phyloP scores from a whole-genome alignment of 2,888 invertebrate genomes.

The Andrena trimmerana region DNA sequence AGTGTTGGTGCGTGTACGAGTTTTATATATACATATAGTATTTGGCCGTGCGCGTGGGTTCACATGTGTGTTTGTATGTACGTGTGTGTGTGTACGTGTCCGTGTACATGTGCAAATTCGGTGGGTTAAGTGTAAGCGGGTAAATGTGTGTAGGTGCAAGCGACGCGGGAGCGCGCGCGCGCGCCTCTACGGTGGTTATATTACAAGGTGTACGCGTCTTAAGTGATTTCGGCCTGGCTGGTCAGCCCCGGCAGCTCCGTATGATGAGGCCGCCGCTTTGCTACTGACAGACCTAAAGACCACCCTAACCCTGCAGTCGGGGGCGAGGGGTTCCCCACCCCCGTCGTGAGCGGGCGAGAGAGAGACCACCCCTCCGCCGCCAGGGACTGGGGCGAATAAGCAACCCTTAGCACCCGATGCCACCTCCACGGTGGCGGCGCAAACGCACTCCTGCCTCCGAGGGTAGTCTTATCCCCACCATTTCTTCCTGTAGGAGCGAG shows the following conservation, averaged over 20 bases:
- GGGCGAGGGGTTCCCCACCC: conserved; percentile 77
- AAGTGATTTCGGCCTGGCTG: conserved; percentile 83
- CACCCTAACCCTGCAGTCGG: conserved; percentile 84
- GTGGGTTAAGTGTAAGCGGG: conserved; percentile 35
- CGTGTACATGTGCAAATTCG: conserved; percentile 18
- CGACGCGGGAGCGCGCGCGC: conserved; percentile 71
- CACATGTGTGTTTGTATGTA: conserved; percentile 54
- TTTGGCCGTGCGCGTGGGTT: conserved; percentile 50
- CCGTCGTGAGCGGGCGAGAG: conserved; percentile 71
- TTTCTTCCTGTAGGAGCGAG: conserved; percentile 75
- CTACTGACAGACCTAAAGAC: conserved; percentile 84
- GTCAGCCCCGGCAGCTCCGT: conserved; percentile 84
- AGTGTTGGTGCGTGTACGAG: conserved; percentile 27
- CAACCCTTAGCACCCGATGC: conserved; percentile 83
- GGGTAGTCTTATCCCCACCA: conserved; percentile 85
- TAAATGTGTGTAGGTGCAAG: conserved; percentile 53
- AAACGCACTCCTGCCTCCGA: conserved; percentile 83
- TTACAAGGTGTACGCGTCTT: conserved; percentile 84
- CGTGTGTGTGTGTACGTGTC: not conserved
- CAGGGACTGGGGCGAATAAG: conserved; percentile 77
- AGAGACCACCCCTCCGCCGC: conserved; percentile 75
- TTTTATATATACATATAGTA: conserved; percentile 50
- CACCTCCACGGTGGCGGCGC: conserved; percentile 83
- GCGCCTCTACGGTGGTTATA: conserved; percentile 78
- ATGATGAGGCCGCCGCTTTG: conserved; percentile 85